These are phyloP conservation scores for Sebastes fasciatus DNA, from an alignment of 2,113 vertebrate species.

Conservation along the genomic window DNA sequence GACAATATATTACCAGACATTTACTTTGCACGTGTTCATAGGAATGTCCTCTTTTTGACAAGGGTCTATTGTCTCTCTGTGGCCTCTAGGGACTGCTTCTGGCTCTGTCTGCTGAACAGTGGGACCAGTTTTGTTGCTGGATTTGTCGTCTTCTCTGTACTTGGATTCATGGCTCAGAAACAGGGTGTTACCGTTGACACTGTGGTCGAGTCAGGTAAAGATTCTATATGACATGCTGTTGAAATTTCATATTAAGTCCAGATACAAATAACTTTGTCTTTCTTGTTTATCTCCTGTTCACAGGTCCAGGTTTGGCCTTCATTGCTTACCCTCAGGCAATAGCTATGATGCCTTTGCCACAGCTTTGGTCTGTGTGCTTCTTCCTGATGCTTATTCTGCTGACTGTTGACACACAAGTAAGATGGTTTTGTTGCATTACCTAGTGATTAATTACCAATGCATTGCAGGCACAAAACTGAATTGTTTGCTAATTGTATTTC, in stretches of 20 bases:
- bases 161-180: constrained; percentile 81
- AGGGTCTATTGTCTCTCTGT: neutral
- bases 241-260: neutral
- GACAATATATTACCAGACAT: too few species aligned
- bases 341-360: constrained; percentile 78
- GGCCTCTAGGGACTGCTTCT: constrained; percentile 1
- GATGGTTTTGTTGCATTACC: neutral
- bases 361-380: constrained; percentile 78
- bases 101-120: constrained; percentile 13
- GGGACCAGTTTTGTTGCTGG: constrained; percentile 19
- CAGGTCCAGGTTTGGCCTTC: constrained; percentile 81
- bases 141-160: constrained; percentile 62
- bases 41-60: too few species aligned
- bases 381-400: constrained; percentile 80
- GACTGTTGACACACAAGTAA: constrained; percentile 76
- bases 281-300: neutral
- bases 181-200: constrained; percentile 51
- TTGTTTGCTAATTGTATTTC: neutral
- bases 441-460: neutral
- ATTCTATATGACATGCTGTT: neutral
- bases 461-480: too few species aligned
- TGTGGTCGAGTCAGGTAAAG: constrained; percentile 1
- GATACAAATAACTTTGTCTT: neutral
- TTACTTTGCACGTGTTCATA: too few species aligned
- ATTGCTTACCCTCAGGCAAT: constrained; percentile 78